Percentiles rank a stretch among this genome's conserved stretches.
Evolutionary conservation across 2,797 vertebrate genomes (phyloP).

Genomic region (Typhlichthys subterraneus): DNA sequence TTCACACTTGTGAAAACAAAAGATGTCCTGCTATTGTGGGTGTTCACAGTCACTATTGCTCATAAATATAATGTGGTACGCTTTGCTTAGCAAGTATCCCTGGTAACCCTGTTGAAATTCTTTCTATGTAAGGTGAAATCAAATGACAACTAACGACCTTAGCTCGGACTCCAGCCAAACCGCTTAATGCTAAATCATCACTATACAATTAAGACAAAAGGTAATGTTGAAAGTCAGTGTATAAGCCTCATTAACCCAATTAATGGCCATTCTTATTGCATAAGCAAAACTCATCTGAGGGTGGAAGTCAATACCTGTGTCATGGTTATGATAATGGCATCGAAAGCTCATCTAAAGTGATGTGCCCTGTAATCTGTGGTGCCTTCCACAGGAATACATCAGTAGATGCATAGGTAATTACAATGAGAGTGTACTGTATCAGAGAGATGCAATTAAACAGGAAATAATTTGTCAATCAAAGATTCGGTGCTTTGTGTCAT

Average conservation of each 20-base stretch:
- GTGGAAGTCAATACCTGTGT: conserved; percentile 72
- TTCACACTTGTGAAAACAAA: no score
- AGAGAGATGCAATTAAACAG: conserved; percentile 66
- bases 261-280: conserved; percentile 71
- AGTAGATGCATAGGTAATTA: conserved; percentile 67
- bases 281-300: conserved; percentile 73
- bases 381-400: conserved; percentile 68
- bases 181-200: conserved; percentile 67
- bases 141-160: conserved; percentile 50
- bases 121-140: conserved; percentile 24
- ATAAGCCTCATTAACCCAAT: conserved; percentile 74
- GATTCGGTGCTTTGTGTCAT: conserved; percentile 70
- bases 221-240: conserved; percentile 59
- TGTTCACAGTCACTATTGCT: conserved; percentile 19
- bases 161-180: conserved; percentile 44
- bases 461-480: conserved; percentile 68
- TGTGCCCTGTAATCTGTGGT: conserved; percentile 52
- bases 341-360: conserved; percentile 52
- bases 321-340: conserved; percentile 68
- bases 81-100: conserved; percentile 8
- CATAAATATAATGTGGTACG: not conserved
- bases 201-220: conserved; percentile 68
- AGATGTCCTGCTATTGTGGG: conserved; percentile 4
- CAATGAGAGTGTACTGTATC: conserved; percentile 56
- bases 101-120: conserved; percentile 7